phyloP scores from a whole-genome alignment of 2,888 invertebrate species.

The Lithophane semibrunnea region DNA sequence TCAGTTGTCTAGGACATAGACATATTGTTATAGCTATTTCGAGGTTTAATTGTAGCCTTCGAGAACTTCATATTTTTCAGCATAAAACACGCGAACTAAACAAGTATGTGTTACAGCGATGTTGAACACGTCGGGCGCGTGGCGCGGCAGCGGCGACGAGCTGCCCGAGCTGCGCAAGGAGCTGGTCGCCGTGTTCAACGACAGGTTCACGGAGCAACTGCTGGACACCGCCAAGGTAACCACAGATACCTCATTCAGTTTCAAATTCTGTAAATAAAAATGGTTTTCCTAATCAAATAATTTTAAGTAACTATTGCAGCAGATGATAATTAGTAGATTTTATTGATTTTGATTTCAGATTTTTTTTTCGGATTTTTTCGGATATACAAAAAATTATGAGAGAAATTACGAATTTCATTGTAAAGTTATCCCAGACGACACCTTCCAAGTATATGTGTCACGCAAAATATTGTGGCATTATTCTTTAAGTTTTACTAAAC shows the following conservation, averaged over 20 bases:
- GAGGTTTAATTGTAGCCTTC: neutral
- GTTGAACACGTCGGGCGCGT: slow-evolving; percentile 66
- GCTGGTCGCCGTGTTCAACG: slow-evolving; percentile 93
- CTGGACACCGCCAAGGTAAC: slow-evolving; percentile 92
- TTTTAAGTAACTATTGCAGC: too few relatives aligned
- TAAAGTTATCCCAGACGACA: too few relatives aligned
- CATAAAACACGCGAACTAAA: neutral
- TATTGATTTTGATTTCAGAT: too few relatives aligned
- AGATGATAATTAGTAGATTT: too few relatives aligned
- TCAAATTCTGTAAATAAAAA: too few relatives aligned
- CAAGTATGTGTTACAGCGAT: slow-evolving; percentile 22
- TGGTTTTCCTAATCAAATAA: too few relatives aligned
- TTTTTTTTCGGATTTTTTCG: too few relatives aligned
- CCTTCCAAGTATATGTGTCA: too few relatives aligned
- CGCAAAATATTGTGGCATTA: too few relatives aligned
- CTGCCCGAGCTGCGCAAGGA: slow-evolving; percentile 93
- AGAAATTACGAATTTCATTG: neutral
- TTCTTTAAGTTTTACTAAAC: neutral
- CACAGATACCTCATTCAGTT: too few relatives aligned
- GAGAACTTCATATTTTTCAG: too few relatives aligned
- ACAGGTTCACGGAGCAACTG: slow-evolving; percentile 94
- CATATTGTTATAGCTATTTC: neutral
- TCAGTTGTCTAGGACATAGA: too few relatives aligned
- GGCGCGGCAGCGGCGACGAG: slow-evolving; percentile 81
- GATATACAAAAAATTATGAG: neutral